A percentile compares a stretch with the other conserved stretches of the same genome.
Evolutionary conservation across 2,888 invertebrate genomes (phyloP).

Genomic region (Chloromyia formosa): DNA sequence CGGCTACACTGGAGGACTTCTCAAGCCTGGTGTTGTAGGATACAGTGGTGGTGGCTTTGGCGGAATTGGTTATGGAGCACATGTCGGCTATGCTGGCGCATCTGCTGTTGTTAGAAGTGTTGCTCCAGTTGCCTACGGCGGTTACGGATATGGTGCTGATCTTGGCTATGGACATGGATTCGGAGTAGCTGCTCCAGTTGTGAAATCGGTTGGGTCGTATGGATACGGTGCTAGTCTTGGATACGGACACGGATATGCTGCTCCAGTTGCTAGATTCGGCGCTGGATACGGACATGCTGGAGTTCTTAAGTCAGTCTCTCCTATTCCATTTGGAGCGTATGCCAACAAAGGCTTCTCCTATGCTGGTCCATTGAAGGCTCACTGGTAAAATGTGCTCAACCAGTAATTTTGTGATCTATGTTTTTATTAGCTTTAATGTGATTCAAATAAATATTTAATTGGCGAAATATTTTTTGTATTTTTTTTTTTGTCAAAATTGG

Average conservation of each 20-base stretch:
- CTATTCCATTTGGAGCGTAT: not conserved
- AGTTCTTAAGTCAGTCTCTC: not conserved
- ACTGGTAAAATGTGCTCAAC: too few relatives aligned
- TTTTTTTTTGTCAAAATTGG: too few relatives aligned
- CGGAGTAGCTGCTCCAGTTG: not conserved
- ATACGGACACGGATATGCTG: not conserved
- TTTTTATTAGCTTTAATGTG: too few relatives aligned
- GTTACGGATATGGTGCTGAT: conserved; percentile 19
- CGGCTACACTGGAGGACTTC: not conserved
- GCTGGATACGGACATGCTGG: not conserved
- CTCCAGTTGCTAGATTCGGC: not conserved
- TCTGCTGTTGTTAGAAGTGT: conserved; percentile 1
- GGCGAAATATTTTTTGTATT: too few relatives aligned
- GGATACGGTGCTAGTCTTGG: conserved; percentile 10
- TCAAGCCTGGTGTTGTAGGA: conserved; percentile 16
- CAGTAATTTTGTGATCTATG: too few relatives aligned
- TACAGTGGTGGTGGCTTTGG: not conserved
- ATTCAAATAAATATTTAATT: too few relatives aligned
- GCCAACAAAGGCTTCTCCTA: not conserved
- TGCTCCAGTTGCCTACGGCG: not conserved
- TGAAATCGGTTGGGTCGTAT: not conserved
- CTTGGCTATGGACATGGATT: conserved; percentile 7
- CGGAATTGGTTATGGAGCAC: conserved; percentile 4
- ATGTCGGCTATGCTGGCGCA: not conserved
- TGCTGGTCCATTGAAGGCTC: not conserved